phyloP scores from a whole-genome alignment of 2,797 vertebrate genomes.

The Anomalospiza imberbis region DNA sequence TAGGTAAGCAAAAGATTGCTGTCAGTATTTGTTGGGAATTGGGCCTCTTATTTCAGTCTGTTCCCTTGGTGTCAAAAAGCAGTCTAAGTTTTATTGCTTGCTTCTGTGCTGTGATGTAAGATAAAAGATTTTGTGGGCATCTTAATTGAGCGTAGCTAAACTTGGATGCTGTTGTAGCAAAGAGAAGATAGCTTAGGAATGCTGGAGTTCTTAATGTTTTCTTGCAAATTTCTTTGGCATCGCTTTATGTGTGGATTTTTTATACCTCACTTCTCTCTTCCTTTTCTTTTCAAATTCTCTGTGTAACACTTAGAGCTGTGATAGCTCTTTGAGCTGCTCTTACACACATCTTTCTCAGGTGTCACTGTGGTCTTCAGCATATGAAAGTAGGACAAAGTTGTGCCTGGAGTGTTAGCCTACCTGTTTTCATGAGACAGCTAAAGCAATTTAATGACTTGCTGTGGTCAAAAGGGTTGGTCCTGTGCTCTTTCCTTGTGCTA shows the following conservation, averaged over 20 bases:
- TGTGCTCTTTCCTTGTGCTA: constrained; percentile 7
- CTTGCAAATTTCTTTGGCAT: constrained; percentile 45
- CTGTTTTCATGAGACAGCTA: not conserved
- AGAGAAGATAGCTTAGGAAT: not conserved
- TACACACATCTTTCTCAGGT: not conserved
- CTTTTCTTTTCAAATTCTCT: constrained; percentile 31
- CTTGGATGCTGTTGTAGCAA: not conserved
- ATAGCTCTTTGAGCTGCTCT: not conserved
- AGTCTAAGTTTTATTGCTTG: not conserved
- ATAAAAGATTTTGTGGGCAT: not conserved
- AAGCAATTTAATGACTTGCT: not conserved
- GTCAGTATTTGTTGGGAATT: constrained; percentile 39
- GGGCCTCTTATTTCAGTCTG: not conserved
- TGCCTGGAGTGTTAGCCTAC: not conserved
- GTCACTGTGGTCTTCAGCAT: not conserved
- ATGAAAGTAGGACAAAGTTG: not conserved
- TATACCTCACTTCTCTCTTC: not conserved
- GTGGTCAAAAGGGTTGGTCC: not conserved
- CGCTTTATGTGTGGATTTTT: constrained; percentile 21
- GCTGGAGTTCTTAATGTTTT: constrained; percentile 8
- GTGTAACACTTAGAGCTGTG: not conserved
- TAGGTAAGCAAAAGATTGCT: constrained; percentile 54
- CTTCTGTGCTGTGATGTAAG: constrained; percentile 7
- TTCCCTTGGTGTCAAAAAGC: not conserved
- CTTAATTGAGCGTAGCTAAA: not conserved